Percentiles rank a stretch among this genome's conserved stretches.
Conservation (phyloP, 2,888 invertebrate genomes). For the Plutella xylostella region DNA sequence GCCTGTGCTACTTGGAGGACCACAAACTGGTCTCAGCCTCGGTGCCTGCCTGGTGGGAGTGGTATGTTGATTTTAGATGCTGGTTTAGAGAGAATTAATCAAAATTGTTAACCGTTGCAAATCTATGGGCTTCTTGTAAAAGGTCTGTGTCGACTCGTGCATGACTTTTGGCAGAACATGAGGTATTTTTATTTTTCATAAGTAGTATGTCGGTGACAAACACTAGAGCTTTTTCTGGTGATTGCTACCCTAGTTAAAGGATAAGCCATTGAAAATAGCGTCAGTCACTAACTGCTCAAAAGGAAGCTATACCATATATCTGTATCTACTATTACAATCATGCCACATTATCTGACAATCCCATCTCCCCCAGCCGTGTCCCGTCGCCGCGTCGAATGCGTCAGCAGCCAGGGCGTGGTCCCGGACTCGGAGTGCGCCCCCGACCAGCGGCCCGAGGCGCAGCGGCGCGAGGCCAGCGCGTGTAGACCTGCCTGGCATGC, state of each 20-base stretch:
- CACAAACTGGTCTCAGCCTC: conserved; percentile 34
- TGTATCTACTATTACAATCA: conserved; percentile 14
- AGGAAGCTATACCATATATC: no score
- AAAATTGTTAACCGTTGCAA: neutral
- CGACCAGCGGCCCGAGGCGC: conserved; percentile 78
- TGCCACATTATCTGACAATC: neutral
- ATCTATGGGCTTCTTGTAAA: no score
- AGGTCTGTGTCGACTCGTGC: no score
- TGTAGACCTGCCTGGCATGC: conserved; percentile 93
- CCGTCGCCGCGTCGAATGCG: conserved; percentile 53
- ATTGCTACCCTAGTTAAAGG: no score
- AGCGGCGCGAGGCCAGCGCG: conserved; percentile 84
- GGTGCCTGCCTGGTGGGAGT: conserved; percentile 54
- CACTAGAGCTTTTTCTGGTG: no score
- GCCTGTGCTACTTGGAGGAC: conserved; percentile 42
- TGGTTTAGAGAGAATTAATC: neutral
- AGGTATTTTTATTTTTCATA: neutral
- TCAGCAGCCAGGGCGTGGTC: conserved; percentile 54
- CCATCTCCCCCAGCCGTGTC: conserved; percentile 32
- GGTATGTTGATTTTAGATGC: conserved; percentile 30
- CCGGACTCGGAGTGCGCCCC: conserved; percentile 74
- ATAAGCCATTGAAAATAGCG: no score
- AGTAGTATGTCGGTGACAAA: no score
- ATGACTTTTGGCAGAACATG: neutral
- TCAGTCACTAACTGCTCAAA: no score